Conservation (phyloP, 2,797 vertebrate species). For the Mus caroli region DNA sequence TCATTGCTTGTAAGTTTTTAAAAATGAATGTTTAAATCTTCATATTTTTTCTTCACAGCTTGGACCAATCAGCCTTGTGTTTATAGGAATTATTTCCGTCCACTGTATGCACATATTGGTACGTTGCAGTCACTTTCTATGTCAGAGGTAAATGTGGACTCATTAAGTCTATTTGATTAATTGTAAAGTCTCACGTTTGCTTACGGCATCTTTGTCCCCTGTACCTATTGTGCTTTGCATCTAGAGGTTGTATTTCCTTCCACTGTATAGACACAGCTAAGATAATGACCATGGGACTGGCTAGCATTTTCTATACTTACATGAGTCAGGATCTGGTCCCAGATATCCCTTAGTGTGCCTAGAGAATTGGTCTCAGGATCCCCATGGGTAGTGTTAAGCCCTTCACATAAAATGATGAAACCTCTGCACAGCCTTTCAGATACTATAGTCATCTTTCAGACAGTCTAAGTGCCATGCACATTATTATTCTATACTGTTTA, state of each 20-base stretch:
- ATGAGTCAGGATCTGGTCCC: background rate
- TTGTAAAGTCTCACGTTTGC: slow-evolving; percentile 56
- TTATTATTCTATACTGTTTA: background rate
- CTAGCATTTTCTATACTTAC: background rate
- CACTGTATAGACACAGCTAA: background rate
- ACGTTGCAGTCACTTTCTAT: slow-evolving; percentile 93
- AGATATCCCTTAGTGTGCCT: background rate
- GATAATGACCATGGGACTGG: slow-evolving; percentile 4
- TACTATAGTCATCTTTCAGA: background rate
- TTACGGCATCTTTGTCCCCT: slow-evolving; percentile 24
- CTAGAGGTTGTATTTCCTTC: slow-evolving; percentile 29
- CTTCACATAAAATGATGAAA: background rate
- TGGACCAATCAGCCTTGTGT: slow-evolving; percentile 93
- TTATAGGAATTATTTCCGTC: slow-evolving; percentile 93
- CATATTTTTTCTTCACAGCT: slow-evolving; percentile 84
- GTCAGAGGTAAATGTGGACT: slow-evolving; percentile 92
- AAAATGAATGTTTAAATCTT: slow-evolving; percentile 35
- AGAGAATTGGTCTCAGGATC: background rate
- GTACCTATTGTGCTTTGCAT: slow-evolving; percentile 38
- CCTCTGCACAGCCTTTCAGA: background rate
- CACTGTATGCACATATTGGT: slow-evolving; percentile 96
- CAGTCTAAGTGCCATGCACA: background rate
- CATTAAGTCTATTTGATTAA: slow-evolving; percentile 76
- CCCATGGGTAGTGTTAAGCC: background rate
- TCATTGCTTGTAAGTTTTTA: slow-evolving; percentile 48